Evolutionary conservation across 2,888 invertebrate genomes (phyloP).

Genomic region (Eristalis tenax): DNA sequence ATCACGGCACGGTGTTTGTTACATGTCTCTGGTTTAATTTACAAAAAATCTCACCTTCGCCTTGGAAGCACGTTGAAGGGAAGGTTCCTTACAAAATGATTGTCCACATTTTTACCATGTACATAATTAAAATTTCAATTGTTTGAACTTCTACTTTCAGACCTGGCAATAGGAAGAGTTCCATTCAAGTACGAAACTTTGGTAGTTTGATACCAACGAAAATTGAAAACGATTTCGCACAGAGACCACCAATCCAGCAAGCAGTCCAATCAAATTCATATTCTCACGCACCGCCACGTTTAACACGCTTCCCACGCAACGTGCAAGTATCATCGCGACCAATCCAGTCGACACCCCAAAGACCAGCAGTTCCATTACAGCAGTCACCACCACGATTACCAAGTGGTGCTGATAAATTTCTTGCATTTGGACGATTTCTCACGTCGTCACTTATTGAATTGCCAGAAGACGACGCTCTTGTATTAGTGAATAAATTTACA

Average conservation of each 20-base stretch:
- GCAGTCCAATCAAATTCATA: background rate
- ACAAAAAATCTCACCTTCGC: too few species aligned
- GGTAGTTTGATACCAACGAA: slow-evolving; percentile 12
- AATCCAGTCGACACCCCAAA: slow-evolving; percentile 32
- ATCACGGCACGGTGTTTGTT: too few species aligned
- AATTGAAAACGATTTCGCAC: background rate
- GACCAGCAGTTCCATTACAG: background rate
- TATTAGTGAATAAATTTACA: slow-evolving; percentile 77
- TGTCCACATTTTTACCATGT: background rate
- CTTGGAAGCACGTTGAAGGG: too few species aligned
- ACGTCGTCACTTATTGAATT: slow-evolving; percentile 77
- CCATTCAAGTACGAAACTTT: slow-evolving; percentile 40
- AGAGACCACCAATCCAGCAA: background rate
- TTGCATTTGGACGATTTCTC: slow-evolving; percentile 77
- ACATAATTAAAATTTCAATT: background rate
- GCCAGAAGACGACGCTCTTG: slow-evolving; percentile 76
- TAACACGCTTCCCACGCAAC: slow-evolving; percentile 29
- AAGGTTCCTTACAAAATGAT: too few species aligned
- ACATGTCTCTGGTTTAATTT: too few species aligned
- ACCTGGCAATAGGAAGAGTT: slow-evolving; percentile 22
- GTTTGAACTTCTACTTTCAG: slow-evolving; percentile 28
- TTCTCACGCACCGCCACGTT: background rate
- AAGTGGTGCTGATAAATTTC: slow-evolving; percentile 74
- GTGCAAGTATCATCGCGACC: slow-evolving; percentile 9
- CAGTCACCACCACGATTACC: background rate